These are phyloP conservation scores for Drosophila nigromelanica DNA, from an alignment of 1,140 invertebrate species.

Conservation along the genomic window DNA sequence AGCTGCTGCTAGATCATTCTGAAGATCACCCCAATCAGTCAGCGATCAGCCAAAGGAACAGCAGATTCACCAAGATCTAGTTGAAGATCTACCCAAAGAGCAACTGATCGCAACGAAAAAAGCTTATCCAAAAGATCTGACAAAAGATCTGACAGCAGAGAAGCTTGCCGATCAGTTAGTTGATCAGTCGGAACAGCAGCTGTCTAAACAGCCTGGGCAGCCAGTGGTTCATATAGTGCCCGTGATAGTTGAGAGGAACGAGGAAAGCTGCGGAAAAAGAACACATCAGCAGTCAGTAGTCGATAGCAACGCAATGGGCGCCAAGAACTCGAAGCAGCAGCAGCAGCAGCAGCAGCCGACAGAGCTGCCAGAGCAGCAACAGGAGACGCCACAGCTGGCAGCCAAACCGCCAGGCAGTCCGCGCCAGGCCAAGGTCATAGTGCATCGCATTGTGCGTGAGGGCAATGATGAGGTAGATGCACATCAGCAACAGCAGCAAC, in stretches of 20 bases:
- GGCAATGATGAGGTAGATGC: conserved; percentile 4
- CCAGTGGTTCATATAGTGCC: conserved; percentile 13
- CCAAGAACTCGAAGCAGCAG: conserved; percentile 64
- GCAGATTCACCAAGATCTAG: background rate
- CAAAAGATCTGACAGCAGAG: background rate
- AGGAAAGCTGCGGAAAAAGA: background rate
- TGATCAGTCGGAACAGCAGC: background rate
- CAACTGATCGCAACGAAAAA: background rate
- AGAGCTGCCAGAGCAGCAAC: conserved; percentile 15
- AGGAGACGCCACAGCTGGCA: conserved; percentile 22
- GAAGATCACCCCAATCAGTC: background rate
- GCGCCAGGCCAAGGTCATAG: conserved; percentile 73
- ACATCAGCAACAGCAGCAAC: conserved; percentile 7
- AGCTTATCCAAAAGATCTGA: background rate
- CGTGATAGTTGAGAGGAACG: conserved; percentile 5
- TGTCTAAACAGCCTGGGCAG: background rate
- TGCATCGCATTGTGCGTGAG: conserved; percentile 68
- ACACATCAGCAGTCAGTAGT: conserved; percentile 6
- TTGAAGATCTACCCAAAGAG: background rate
- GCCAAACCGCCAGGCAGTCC: conserved; percentile 53
- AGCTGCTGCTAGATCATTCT: no score
- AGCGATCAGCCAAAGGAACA: no score
- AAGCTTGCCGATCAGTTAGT: background rate
- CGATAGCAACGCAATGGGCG: conserved; percentile 48
- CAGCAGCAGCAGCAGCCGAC: conserved; percentile 41